Conservation (phyloP, 2,113 vertebrate genomes). For the Oryzias celebensis region DNA sequence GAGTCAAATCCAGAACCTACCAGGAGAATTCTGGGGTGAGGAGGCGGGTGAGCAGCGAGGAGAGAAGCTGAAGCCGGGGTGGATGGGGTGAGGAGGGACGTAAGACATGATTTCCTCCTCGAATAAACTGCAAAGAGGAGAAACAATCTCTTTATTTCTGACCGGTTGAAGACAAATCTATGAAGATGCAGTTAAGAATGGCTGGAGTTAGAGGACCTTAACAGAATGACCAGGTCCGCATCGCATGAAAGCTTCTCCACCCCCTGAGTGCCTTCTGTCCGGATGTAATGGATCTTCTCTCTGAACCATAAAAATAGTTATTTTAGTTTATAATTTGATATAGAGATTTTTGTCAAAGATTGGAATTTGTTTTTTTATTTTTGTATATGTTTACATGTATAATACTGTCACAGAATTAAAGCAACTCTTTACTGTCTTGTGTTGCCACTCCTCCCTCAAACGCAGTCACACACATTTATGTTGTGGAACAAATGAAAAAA, state of each 20-base stretch:
- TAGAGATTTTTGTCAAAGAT: not conserved
- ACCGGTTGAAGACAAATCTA: not conserved
- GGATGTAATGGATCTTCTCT: slow-evolving; percentile 98
- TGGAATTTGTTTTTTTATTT: too few species aligned
- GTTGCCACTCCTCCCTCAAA: too few species aligned
- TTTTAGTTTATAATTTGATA: not conserved
- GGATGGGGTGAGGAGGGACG: slow-evolving; percentile 86
- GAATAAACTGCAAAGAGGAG: slow-evolving; percentile 82
- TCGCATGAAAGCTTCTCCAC: slow-evolving; percentile 97
- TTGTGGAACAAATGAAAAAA: too few species aligned
- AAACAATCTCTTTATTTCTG: not conserved
- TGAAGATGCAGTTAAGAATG: not conserved
- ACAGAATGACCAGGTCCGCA: slow-evolving; percentile 94
- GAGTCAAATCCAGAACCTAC: slow-evolving; percentile 62
- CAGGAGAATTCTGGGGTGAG: slow-evolving; percentile 96
- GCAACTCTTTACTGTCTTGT: too few species aligned
- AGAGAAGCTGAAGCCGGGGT: slow-evolving; percentile 91
- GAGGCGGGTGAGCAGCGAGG: slow-evolving; percentile 94
- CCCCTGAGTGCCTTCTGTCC: slow-evolving; percentile 91
- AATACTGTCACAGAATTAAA: too few species aligned
- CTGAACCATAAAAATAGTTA: slow-evolving; percentile 62
- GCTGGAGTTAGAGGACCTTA: slow-evolving; percentile 80
- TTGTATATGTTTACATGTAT: too few species aligned
- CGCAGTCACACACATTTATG: too few species aligned
- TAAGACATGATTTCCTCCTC: slow-evolving; percentile 99